Evolutionary conservation across 2,888 invertebrate species (phyloP), one percentile per base, ranked within the genome.

Genomic region (Smittia sp.): DNA sequence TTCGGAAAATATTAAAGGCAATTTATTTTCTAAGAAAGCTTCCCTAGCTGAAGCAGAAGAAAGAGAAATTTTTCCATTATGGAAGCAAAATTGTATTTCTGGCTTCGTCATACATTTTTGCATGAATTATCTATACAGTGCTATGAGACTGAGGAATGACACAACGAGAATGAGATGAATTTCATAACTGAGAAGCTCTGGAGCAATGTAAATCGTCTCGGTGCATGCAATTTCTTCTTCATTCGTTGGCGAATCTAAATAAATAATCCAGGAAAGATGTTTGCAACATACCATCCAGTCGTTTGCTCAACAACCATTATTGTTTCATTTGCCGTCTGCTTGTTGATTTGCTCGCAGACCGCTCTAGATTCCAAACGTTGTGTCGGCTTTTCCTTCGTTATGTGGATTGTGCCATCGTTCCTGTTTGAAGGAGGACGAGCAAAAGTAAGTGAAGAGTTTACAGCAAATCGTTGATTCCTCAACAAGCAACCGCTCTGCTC

Each of bases 301-400:
- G 90, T 90, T 79, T 88, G 88, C 80, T 90, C 90, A 58, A 90
- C 88, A 76, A 90, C 86, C 74, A 85, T 86, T 85, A 85, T 85
- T 78, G 85, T 85, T 80, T 85, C 85, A 76, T 84, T 85, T 76
- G 83, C 80, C 72, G 84, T 82, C 78, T 83, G 83, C 77, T 82
- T 82, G 78, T 83, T 83, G 77, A 83, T 83, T 79, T 83, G 83
- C 75, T 83, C 83, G 76, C 83, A 83, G 70, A 83, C 78, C 39
- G 83, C 83, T 75, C 82, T 79, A 73, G 83, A 83, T 77, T 83
- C 83, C 82, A 82, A 81, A 75, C 80, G 81, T 76, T 81, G 82
- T 77, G 81, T 82, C 75, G 81, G 80, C 77, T 81, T 82, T 15
- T 69, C 69, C 24, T 69, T 69, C 76, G 81, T 81, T 78, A 83